phyloP scores from a whole-genome alignment of 2,113 vertebrate genomes.

The Lanius ludovicianus region DNA sequence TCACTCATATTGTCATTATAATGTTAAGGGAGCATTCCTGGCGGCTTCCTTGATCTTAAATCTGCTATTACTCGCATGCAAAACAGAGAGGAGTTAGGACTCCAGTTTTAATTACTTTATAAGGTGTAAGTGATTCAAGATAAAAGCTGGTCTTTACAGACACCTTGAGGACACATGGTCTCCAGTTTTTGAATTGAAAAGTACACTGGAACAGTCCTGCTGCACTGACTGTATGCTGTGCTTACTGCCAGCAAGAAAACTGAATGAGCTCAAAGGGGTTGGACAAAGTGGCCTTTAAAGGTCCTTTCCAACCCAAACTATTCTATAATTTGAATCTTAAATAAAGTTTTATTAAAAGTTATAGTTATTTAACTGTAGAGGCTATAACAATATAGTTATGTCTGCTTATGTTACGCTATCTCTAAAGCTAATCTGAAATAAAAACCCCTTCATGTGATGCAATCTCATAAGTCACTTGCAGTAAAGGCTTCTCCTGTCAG shows the following conservation, averaged over 20 bases:
- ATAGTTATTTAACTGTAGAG: background rate
- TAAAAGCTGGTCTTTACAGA: background rate
- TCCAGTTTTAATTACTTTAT: background rate
- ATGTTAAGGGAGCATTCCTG: background rate
- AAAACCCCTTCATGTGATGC: background rate
- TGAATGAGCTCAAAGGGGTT: background rate
- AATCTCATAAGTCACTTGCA: background rate
- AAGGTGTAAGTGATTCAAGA: background rate
- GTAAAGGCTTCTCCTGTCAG: background rate
- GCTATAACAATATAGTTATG: background rate
- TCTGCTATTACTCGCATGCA: background rate
- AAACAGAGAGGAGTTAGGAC: background rate
- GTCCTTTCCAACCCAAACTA: background rate
- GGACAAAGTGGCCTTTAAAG: background rate
- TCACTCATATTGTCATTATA: background rate
- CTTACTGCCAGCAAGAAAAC: accelerated
- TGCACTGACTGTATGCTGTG: background rate
- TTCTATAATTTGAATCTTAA: background rate
- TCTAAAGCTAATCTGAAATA: background rate
- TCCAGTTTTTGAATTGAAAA: background rate
- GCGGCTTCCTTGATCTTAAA: background rate
- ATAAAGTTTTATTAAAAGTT: background rate
- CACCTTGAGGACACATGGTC: background rate
- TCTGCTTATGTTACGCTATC: background rate
- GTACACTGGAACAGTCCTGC: background rate